Conservation (phyloP, 2,888 invertebrate genomes). For the Eristalis arbustorum region DNA sequence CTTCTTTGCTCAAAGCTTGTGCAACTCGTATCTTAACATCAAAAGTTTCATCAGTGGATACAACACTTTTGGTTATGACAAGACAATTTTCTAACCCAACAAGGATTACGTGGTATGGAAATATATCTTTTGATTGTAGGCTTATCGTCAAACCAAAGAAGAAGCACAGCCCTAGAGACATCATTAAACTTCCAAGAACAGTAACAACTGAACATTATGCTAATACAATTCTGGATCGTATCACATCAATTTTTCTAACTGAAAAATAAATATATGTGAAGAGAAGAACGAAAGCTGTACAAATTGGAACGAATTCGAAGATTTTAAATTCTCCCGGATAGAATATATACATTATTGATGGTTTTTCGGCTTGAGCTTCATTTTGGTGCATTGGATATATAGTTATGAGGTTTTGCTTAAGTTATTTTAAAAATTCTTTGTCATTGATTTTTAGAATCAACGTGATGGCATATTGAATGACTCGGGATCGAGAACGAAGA, state of each 20-base stretch:
- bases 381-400: constrained; percentile 87
- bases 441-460: constrained; percentile 91
- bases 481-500: constrained; percentile 89
- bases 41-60: constrained; percentile 94
- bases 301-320: constrained; percentile 90
- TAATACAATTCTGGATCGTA: constrained; percentile 81
- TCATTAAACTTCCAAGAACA: constrained; percentile 91
- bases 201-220: constrained; percentile 95
- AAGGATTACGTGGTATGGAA: constrained; percentile 96
- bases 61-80: constrained; percentile 95
- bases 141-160: constrained; percentile 92
- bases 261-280: constrained; percentile 97
- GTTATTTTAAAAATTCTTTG: constrained; percentile 87
- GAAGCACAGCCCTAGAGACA: constrained; percentile 94
- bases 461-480: constrained; percentile 94
- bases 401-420: constrained; percentile 85
- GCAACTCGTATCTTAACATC: constrained; percentile 97
- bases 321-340: constrained; percentile 94
- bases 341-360: constrained; percentile 85
- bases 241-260: constrained; percentile 91
- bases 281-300: constrained; percentile 90
- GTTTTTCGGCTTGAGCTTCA: constrained; percentile 71
- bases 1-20: constrained; percentile 97
- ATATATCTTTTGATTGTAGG: constrained; percentile 92
- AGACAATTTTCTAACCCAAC: constrained; percentile 96